Percentiles rank a stretch among this genome's conserved stretches.
These are phyloP conservation scores for Trematomus bernacchii DNA, from an alignment of 2,797 vertebrate genomes.

Conservation along the genomic window DNA sequence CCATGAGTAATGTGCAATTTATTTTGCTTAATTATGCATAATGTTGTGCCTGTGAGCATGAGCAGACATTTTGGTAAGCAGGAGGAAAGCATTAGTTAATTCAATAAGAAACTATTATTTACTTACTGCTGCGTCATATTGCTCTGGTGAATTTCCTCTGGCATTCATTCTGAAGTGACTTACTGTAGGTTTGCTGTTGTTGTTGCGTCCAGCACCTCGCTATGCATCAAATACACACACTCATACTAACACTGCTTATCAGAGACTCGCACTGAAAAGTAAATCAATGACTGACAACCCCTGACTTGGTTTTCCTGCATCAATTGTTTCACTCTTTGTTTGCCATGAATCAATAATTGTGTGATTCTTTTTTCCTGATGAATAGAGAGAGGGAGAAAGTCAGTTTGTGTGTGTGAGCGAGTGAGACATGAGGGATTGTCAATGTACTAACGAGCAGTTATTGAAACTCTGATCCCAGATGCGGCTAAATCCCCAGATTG, in stretches of 20 bases:
- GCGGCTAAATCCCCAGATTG: neutral
- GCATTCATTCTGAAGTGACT: slow-evolving; percentile 52
- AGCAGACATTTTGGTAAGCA: slow-evolving; percentile 37
- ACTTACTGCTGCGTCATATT: slow-evolving; percentile 28
- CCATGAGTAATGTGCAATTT: slow-evolving; percentile 52
- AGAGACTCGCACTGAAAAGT: slow-evolving; percentile 44
- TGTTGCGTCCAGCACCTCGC: slow-evolving; percentile 2
- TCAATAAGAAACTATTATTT: slow-evolving; percentile 56
- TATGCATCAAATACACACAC: slow-evolving; percentile 23
- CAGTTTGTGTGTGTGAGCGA: neutral
- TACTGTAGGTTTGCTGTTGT: slow-evolving; percentile 35
- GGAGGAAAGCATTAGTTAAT: slow-evolving; percentile 50
- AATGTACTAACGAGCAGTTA: slow-evolving; percentile 39
- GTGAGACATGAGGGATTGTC: slow-evolving; percentile 10
- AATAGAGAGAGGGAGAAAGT: slow-evolving; percentile 8
- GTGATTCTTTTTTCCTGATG: slow-evolving; percentile 37
- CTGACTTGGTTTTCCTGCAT: slow-evolving; percentile 34
- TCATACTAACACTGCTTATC: slow-evolving; percentile 36
- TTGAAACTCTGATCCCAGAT: slow-evolving; percentile 22
- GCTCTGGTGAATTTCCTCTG: slow-evolving; percentile 37
- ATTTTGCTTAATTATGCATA: slow-evolving; percentile 60
- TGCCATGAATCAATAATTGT: slow-evolving; percentile 47
- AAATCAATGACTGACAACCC: slow-evolving; percentile 57
- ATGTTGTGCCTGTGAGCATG: slow-evolving; percentile 35
- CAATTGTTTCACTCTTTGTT: slow-evolving; percentile 57